These are phyloP conservation scores for Myotis daubentonii DNA, from an alignment of 2,797 vertebrate genomes.

Conservation along the genomic window DNA sequence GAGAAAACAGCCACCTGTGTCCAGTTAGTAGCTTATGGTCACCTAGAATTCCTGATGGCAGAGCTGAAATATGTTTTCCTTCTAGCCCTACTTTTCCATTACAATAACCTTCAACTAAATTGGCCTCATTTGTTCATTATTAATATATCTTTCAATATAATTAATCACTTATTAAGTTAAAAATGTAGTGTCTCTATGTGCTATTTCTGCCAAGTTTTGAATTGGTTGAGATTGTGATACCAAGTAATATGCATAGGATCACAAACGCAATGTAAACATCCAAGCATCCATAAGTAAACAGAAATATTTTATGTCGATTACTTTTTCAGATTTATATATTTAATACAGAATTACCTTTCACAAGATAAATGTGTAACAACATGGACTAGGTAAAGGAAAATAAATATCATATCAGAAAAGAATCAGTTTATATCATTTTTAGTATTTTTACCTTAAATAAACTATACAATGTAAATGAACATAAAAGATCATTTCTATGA, in stretches of 20 bases:
- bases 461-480: not conserved
- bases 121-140: not conserved
- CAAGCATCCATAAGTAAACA: not conserved
- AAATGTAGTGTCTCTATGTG: not conserved
- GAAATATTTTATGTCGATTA: not conserved
- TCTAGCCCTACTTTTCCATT: not conserved
- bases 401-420: not conserved
- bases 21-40: constrained; percentile 82
- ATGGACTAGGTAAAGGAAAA: not conserved
- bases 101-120: not conserved
- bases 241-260: not conserved
- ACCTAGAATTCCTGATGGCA: constrained; percentile 77
- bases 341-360: not conserved
- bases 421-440: not conserved
- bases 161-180: not conserved
- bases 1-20: constrained; percentile 85
- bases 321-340: not conserved
- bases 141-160: not conserved
- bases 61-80: constrained; percentile 73
- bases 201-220: constrained; percentile 1
- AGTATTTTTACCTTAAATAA: not conserved
- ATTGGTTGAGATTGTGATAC: not conserved
- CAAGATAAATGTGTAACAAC: not conserved
- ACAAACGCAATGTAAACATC: not conserved
- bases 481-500: not conserved